Percentiles rank a stretch among this genome's conserved stretches.
Evolutionary conservation across 2,797 vertebrate genomes (phyloP).

Genomic region (Danio tinwini): DNA sequence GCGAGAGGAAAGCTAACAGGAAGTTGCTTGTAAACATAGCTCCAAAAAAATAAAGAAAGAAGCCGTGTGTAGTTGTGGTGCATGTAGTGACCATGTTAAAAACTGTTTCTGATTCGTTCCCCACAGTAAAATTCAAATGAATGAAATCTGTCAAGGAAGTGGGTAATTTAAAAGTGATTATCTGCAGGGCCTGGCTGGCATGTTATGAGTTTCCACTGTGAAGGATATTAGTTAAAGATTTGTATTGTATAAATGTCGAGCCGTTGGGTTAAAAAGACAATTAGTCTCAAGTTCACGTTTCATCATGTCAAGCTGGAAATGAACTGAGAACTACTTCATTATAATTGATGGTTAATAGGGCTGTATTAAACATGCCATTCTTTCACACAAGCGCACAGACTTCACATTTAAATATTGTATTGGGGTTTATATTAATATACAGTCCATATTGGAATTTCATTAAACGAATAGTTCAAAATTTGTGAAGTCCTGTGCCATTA

Average conservation of each 20-base stretch:
- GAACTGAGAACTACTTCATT: neutral
- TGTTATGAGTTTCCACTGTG: conserved; percentile 22
- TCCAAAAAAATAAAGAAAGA: neutral
- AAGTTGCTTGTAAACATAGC: conserved; percentile 17
- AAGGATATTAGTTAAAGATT: conserved; percentile 8
- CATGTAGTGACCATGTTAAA: neutral
- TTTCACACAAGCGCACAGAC: too few species aligned
- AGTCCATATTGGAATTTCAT: too few species aligned
- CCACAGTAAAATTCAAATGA: conserved; percentile 16
- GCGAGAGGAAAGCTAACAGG: conserved; percentile 17
- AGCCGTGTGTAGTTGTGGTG: neutral
- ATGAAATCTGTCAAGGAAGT: conserved; percentile 19
- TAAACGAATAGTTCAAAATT: too few species aligned
- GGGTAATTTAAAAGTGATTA: conserved; percentile 19
- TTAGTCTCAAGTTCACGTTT: neutral
- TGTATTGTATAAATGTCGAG: neutral
- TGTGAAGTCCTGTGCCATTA: too few species aligned
- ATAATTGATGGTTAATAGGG: neutral
- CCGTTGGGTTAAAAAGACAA: conserved; percentile 15
- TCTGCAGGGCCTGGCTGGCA: neutral
- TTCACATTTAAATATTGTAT: too few species aligned
- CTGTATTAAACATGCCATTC: too few species aligned
- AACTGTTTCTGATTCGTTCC: conserved; percentile 6
- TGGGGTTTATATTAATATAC: too few species aligned
- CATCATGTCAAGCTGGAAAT: neutral